Percentiles rank a stretch among this genome's conserved stretches.
Evolutionary conservation across 2,797 vertebrate species (phyloP).

Genomic region (Diplodus sargus): DNA sequence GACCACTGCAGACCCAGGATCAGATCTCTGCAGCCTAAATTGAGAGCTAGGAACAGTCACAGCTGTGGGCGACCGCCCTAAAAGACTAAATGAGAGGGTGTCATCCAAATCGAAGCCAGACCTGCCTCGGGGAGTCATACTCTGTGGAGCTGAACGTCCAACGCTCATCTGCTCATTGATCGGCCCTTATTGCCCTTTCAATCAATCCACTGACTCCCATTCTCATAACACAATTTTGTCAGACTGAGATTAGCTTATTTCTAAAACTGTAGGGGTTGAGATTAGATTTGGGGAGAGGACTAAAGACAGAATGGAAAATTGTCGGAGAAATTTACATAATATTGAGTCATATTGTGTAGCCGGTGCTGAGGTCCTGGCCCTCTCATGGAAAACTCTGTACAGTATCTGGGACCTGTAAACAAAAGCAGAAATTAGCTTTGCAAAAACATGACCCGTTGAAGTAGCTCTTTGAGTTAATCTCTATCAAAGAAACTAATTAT

Average conservation of each 20-base stretch:
- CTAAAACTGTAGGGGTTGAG: constrained; percentile 33
- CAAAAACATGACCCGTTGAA: constrained; percentile 17
- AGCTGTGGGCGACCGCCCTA: constrained; percentile 41
- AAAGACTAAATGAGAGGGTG: constrained; percentile 37
- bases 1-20: not conserved
- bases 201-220: constrained; percentile 48
- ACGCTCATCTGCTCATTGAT: constrained; percentile 58
- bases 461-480: constrained; percentile 29
- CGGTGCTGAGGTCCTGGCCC: not conserved
- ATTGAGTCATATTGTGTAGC: constrained; percentile 32
- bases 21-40: constrained; percentile 6
- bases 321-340: constrained; percentile 32
- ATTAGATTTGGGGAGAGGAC: constrained; percentile 49
- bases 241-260: constrained; percentile 61
- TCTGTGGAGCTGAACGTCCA: constrained; percentile 37
- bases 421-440: constrained; percentile 17
- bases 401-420: constrained; percentile 29
- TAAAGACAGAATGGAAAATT: constrained; percentile 43
- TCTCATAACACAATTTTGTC: constrained; percentile 56
- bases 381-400: constrained; percentile 1
- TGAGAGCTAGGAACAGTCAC: constrained; percentile 15
- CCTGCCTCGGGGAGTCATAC: constrained; percentile 42
- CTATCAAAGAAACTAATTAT: constrained; percentile 44
- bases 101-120: constrained; percentile 39
- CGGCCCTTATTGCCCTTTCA: constrained; percentile 54